phyloP scores from a whole-genome alignment of 2,113 vertebrate genomes.

The Redunca redunca region DNA sequence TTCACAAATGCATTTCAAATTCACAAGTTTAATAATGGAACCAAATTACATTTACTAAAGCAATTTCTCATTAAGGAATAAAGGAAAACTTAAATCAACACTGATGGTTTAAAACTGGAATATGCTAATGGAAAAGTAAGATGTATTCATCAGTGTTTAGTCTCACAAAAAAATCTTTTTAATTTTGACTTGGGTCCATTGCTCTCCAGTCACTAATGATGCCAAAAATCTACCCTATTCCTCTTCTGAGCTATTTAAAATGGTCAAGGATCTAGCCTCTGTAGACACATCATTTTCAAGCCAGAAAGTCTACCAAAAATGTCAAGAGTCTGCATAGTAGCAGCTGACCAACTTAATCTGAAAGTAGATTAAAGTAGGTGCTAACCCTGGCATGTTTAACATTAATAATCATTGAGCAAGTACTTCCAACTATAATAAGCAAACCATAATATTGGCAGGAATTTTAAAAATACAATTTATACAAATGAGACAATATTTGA shows the following conservation, averaged over 20 bases:
- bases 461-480: background rate
- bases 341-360: background rate
- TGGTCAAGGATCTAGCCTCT: background rate
- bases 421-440: background rate
- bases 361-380: background rate
- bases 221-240: background rate
- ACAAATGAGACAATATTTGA: background rate
- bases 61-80: background rate
- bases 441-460: background rate
- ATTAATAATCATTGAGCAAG: background rate
- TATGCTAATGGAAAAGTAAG: background rate
- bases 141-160: background rate
- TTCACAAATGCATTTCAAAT: constrained; percentile 21
- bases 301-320: background rate
- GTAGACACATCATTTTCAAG: background rate
- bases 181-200: constrained; percentile 9
- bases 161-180: background rate
- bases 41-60: constrained; percentile 27
- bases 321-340: background rate
- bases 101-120: background rate
- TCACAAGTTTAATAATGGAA: constrained; percentile 45
- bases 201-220: background rate
- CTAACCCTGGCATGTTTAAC: background rate
- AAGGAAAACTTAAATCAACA: background rate
- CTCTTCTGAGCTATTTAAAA: background rate